Conservation (phyloP, 1,140 invertebrate genomes). For the Danaus plexippus region DNA sequence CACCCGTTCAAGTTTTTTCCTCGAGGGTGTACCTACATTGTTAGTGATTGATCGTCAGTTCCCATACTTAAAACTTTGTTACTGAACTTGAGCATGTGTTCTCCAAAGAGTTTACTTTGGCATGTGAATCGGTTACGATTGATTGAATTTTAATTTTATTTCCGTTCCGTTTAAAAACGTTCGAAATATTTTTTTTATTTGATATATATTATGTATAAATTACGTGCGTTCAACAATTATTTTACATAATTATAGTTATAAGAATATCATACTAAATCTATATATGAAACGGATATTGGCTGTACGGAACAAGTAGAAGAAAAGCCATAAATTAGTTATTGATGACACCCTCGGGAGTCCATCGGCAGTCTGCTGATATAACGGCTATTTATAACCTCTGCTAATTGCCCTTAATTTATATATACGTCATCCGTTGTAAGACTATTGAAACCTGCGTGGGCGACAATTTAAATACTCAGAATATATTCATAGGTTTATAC, state of each 20-base stretch:
- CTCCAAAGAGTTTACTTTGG: conserved; percentile 31
- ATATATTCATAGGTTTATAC: no score
- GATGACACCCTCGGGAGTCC: conserved; percentile 54
- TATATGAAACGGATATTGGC: conserved; percentile 9
- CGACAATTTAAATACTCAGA: neutral
- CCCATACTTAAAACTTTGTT: conserved; percentile 54
- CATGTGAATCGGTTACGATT: conserved; percentile 3
- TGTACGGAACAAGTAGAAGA: conserved; percentile 19
- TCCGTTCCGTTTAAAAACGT: neutral
- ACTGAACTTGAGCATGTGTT: conserved; percentile 50
- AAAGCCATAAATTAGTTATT: conserved; percentile 52
- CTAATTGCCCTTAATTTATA: conserved; percentile 59
- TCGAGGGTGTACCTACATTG: conserved; percentile 54
- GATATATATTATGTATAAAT: no score
- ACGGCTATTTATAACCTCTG: conserved; percentile 42
- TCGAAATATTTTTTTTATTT: no score
- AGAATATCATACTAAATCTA: no score
- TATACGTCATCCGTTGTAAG: conserved; percentile 15
- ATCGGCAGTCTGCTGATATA: conserved; percentile 28
- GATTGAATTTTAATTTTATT: conserved; percentile 7
- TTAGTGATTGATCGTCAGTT: conserved; percentile 62
- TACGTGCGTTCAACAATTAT: no score
- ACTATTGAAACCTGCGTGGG: conserved; percentile 5
- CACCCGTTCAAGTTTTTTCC: conserved; percentile 63
- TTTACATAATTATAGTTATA: no score